Evolutionary conservation across 2,888 invertebrate species (phyloP), one percentile per base, ranked within the genome.

Genomic region (Hirtodrosophila alboralis): DNA sequence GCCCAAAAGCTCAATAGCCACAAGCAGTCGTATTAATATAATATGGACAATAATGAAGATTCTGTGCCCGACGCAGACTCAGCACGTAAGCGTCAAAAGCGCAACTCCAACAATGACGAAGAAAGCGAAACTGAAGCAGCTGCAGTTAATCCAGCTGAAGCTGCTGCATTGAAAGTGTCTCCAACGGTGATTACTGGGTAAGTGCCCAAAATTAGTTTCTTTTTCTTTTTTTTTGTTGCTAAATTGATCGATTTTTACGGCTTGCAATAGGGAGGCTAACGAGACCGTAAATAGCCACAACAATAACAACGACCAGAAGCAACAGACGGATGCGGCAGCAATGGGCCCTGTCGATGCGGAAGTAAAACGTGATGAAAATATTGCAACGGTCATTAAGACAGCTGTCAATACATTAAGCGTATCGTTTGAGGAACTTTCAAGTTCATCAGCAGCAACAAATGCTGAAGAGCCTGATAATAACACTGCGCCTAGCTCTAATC

Each of bases 21-120:
- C n/a, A 16, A 45, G 12, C n/a, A 18, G 12, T 12, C 4, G n/a
- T 10, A 13, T 31, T 56, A 12, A 14, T 9, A 33, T 16, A 18
- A 81, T n/a, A n/a, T 79, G 84, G 81, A 79, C 30, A 41, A 43
- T 13, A 61, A 64, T 16, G 63, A 63, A 13, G 67, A 70, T n/a
- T 31, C 10, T n/a, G 18, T 26, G 16, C 27, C 28, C 10, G 65
- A 62, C 13, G 16, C 47, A 9, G 63, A 47, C 14, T 37, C 62
- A 43, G 53, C 68, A 10, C 54, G 69, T 45, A 87, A 87, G 34
- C 72, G 86, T 13, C 75, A 52, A 8, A 70, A 71, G 21, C 62
- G 69, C 2, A 51, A 58, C 23, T n/a, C n/a, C n/a, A 52, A 45
- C 30, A 45, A 56, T 16, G 23, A 52, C 4, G 60, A 59, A 4